Evolutionary conservation across 2,113 vertebrate genomes (phyloP), one percentile per base, ranked within the genome.

Genomic region (Hyaena hyaena): DNA sequence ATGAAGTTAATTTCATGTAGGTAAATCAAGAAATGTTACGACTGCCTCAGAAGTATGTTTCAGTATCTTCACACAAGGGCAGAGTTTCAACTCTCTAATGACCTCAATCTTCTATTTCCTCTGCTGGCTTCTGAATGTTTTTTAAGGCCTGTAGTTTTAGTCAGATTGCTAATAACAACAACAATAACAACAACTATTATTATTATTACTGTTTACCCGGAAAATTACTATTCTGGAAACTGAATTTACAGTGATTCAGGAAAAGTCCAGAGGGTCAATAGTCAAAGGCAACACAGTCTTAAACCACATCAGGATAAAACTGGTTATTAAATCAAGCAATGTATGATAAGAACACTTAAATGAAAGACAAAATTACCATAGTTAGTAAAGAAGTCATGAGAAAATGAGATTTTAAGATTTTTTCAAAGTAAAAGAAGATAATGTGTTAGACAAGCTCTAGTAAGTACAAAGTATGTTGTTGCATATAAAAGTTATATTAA

Each of bases 221-320:
- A 94, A 97, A 83, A 89, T 90, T 88, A 79, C 80, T 83, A 85
- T 88, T 88, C 10, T 96, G 31, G 74, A 95, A 95, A 95, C 4
- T 84, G 48, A 93, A 43, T 77, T 31, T 95, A 73, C 7, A 74
- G 81, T 81, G 24, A 90, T 82, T 90, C 85, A 95, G 65, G 63
- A 93, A 97, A 95, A 82, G 45, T 48, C 28, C 5, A 90, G n/a
- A 85, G 71, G 23, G 63, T 90, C 61, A 93, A 96, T 0, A 87
- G 53, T 19, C 21, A 93, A 91, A 91, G 61, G 24, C 50, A 90
- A 93, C 15, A 74, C 1, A 86, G n/a, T 92, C 33, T 96, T 83
- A 96, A 80, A 85, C 28, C 23, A 53, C 17, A 63, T 63, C 63
- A 92, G 15, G 14, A 96, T 65, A 93, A 81, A 93, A 79, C 17